Evolutionary conservation across 2,888 invertebrate species (phyloP), one percentile per base, ranked within the genome.

Genomic region (Heliconius hortense): DNA sequence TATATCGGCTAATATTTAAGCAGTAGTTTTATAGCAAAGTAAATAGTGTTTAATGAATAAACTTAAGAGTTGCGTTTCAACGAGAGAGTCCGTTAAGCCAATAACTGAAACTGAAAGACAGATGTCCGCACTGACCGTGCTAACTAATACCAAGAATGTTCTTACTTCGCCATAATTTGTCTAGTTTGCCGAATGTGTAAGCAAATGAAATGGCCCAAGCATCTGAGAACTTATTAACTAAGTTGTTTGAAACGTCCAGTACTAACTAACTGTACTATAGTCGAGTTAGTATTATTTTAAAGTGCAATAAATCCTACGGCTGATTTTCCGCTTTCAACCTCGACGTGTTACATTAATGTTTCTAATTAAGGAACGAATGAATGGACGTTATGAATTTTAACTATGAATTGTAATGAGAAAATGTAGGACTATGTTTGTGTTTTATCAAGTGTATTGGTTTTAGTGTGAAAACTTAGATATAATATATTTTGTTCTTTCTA

Each of bases 91-190:
- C 39, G n/a, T 53, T 72, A 62, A 83, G 84, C 85, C 85, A 84
- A 85, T 85, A 83, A 82, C 77, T 75, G 78, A 83, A 83, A 82
- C 77, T 75, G 78, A 83, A 86, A 87, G 86, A 87, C 84, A 86
- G 84, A 87, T 87, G 86, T 81, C 84, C 82, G 80, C 78, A 85
- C 84, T 82, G 83, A 81, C 81, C 82, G 80, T 79, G 80, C 80
- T 79, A 86, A 87, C 86, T 85, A 86, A 87, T 87, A 81, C 84
- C 82, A 89, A 89, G 85, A 85, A 89, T 89, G 88, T 87, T 85
- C 85, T 81, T 82, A 85, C 82, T 87, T 86, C 83, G 81, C 83
- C 87, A 88, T 88, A 86, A 87, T 88, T 88, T 87, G 88, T 87
- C 83, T 88, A 86, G 87, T 88, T 88, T 83, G 84, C 82, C 82